Conservation (phyloP, 2,113 vertebrate genomes). For the Cyprinodon variegatus region DNA sequence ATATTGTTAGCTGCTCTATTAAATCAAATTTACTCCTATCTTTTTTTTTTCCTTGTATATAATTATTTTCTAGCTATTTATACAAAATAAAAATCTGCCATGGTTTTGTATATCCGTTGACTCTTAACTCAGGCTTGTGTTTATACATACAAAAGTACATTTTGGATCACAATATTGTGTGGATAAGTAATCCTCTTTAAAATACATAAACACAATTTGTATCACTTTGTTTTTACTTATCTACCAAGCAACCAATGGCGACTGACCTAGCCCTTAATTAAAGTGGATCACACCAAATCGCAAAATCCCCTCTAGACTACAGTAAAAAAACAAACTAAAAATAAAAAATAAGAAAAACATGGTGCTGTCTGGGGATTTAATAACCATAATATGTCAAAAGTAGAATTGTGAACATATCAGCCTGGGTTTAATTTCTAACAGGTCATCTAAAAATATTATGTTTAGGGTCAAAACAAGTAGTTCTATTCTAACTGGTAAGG, state of each 20-base stretch:
- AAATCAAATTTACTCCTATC: slow-evolving; percentile 42
- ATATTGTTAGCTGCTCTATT: not conserved
- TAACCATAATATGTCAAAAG: not conserved
- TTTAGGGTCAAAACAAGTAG: too few species aligned
- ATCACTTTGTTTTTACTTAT: slow-evolving; percentile 15
- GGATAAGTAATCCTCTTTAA: slow-evolving; percentile 52
- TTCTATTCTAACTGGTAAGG: too few species aligned
- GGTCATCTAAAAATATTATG: too few species aligned
- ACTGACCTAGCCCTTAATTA: slow-evolving; percentile 25
- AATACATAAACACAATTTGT: slow-evolving; percentile 55
- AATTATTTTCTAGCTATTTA: slow-evolving; percentile 59
- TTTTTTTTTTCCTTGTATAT: slow-evolving; percentile 61
- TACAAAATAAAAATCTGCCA: slow-evolving; percentile 46
- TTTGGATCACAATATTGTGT: slow-evolving; percentile 45
- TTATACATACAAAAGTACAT: slow-evolving; percentile 54
- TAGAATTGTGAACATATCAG: too few species aligned
- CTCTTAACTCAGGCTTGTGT: slow-evolving; percentile 53
- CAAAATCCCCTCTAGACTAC: slow-evolving; percentile 23
- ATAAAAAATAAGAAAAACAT: slow-evolving; percentile 1
- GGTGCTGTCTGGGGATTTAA: slow-evolving; percentile 11
- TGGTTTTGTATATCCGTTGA: slow-evolving; percentile 62
- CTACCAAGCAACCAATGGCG: slow-evolving; percentile 13
- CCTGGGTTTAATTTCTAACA: too few species aligned
- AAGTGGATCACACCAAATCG: slow-evolving; percentile 18
- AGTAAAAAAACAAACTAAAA: slow-evolving; percentile 11